phyloP scores from a whole-genome alignment of 1,140 invertebrate species.

The Ceratoteleas bidentatus region DNA sequence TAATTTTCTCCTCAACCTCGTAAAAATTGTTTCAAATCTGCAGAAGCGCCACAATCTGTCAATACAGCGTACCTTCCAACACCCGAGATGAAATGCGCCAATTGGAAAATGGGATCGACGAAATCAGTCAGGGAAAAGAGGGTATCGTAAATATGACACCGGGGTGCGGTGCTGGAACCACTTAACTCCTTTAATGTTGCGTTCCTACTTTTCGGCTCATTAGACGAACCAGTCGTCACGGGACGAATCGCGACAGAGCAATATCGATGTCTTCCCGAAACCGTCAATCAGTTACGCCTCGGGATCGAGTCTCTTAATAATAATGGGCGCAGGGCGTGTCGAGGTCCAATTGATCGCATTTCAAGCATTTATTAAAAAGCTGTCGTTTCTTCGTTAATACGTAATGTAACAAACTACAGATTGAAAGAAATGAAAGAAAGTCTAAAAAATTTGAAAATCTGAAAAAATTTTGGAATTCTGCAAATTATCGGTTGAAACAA shows the following conservation, averaged over 20 bases:
- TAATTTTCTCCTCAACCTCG: no score
- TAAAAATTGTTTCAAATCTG: no score
- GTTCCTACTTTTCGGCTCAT: slow-evolving; percentile 69
- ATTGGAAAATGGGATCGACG: neutral
- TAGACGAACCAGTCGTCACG: slow-evolving; percentile 60
- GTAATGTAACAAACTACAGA: no score
- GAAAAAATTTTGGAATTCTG: no score
- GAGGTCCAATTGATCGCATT: slow-evolving; percentile 58
- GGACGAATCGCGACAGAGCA: slow-evolving; percentile 46
- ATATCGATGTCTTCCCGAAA: slow-evolving; percentile 60
- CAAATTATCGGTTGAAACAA: no score
- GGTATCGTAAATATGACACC: slow-evolving; percentile 19
- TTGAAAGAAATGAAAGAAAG: no score
- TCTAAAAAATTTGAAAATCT: no score
- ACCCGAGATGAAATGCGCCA: no score
- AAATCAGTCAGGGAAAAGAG: slow-evolving; percentile 16
- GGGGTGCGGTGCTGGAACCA: slow-evolving; percentile 25
- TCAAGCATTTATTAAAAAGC: slow-evolving; percentile 39
- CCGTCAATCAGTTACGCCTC: slow-evolving; percentile 75
- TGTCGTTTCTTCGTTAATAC: slow-evolving; percentile 24
- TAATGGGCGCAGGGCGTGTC: slow-evolving; percentile 69
- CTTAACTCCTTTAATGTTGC: slow-evolving; percentile 60
- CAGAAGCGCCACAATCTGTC: no score
- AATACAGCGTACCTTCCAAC: no score
- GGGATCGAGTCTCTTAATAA: slow-evolving; percentile 69